These are phyloP conservation scores for Orthosia incerta DNA, from an alignment of 2,888 invertebrate species.

Conservation along the genomic window DNA sequence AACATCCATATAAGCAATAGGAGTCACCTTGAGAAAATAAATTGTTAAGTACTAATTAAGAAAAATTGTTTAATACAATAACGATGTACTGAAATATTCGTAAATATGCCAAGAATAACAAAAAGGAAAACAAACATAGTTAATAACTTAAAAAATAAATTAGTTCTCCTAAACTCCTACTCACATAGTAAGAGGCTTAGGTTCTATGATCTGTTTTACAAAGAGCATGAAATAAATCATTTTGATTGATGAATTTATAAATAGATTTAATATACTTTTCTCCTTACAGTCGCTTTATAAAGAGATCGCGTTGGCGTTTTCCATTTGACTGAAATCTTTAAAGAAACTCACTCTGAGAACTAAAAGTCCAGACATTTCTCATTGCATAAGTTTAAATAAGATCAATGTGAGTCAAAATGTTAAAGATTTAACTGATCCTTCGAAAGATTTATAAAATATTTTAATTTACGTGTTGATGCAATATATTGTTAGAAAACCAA, in stretches of 20 bases:
- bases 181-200: neutral
- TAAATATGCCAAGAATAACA: too few relatives aligned
- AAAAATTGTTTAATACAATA: too few relatives aligned
- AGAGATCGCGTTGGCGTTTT: constrained; percentile 8
- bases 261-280: neutral
- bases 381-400: neutral
- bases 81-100: too few relatives aligned
- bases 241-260: neutral
- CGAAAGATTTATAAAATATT: neutral
- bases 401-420: neutral
- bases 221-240: constrained; percentile 2
- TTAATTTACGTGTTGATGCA: neutral
- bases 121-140: too few relatives aligned
- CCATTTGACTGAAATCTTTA: neutral
- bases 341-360: neutral
- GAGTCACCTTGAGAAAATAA: too few relatives aligned
- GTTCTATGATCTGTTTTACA: neutral
- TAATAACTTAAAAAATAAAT: neutral
- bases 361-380: neutral
- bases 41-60: too few relatives aligned
- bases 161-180: neutral
- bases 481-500: too few relatives aligned
- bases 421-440: neutral
- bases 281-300: neutral
- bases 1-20: too few relatives aligned